A percentile compares a stretch with the other conserved stretches of the same genome.
Conservation (phyloP, 2,113 vertebrate genomes). For the Lethenteron camtschaticum region DNA sequence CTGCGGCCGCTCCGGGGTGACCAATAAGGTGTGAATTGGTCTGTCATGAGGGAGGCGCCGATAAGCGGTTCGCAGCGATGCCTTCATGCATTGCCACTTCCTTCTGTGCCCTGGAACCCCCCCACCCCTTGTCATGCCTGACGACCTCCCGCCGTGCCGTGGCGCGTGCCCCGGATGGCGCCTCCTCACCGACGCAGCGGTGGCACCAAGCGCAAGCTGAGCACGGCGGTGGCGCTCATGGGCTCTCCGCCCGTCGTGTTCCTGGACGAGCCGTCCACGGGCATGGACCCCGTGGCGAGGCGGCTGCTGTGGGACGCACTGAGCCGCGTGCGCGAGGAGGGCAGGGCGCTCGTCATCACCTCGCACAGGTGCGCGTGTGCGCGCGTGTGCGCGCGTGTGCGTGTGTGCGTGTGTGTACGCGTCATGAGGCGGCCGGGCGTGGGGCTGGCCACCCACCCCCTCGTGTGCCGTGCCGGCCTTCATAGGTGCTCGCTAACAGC, state of each 20-base stretch:
- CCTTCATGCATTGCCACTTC: too few species aligned
- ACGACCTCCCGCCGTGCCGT: too few species aligned
- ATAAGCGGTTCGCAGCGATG: too few species aligned
- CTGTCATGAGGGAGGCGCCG: neutral
- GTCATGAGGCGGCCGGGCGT: neutral
- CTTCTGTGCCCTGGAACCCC: too few species aligned
- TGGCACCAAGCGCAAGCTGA: conserved; percentile 82
- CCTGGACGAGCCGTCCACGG: conserved; percentile 79
- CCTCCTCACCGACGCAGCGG: conserved; percentile 24
- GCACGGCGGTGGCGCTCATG: conserved; percentile 66
- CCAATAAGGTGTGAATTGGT: neutral
- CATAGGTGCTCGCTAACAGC: too few species aligned
- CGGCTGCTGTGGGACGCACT: conserved; percentile 77
- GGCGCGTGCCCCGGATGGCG: neutral
- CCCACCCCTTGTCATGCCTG: neutral
- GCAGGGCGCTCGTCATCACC: conserved; percentile 85
- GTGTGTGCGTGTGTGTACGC: neutral
- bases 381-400: too few species aligned
- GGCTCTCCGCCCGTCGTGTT: conserved; percentile 80
- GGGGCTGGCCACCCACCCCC: neutral
- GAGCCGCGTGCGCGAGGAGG: conserved; percentile 53
- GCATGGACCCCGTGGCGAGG: conserved; percentile 88
- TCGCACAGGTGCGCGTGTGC: conserved; percentile 52
- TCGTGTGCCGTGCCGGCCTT: too few species aligned
- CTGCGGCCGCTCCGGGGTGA: neutral